Evolutionary conservation across 1,140 invertebrate species (phyloP).

Genomic region (Chironomus tepperi): DNA sequence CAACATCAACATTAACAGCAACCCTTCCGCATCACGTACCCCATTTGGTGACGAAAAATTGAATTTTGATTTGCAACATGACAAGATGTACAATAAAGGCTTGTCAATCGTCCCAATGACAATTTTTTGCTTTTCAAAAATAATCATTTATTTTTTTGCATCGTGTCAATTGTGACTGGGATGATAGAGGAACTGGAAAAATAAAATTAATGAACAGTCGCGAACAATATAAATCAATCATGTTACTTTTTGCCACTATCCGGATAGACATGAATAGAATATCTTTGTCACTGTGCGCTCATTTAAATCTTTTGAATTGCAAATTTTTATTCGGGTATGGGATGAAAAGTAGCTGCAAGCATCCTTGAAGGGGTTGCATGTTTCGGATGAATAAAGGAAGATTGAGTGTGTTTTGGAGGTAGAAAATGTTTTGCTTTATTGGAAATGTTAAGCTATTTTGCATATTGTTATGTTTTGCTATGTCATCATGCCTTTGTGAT

Average conservation of each 20-base stretch:
- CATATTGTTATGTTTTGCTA: no score
- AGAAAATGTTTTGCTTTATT: no score
- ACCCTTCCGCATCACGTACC: background rate
- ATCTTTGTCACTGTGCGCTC: background rate
- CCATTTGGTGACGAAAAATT: background rate
- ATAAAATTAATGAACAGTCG: constrained; percentile 1
- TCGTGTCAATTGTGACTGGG: no score
- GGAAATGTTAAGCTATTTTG: no score
- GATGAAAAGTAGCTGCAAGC: no score
- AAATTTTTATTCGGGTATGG: background rate
- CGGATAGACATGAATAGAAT: no score
- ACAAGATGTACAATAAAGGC: background rate
- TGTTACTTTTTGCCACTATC: no score
- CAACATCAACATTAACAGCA: background rate
- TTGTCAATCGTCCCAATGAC: background rate
- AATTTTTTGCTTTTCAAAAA: background rate
- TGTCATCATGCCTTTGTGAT: no score
- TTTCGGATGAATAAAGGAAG: no score
- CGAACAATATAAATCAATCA: constrained; percentile 9
- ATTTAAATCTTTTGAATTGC: constrained; percentile 24
- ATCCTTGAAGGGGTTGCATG: no score
- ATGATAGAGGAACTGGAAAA: background rate
- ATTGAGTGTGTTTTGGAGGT: no score
- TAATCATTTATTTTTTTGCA: no score
- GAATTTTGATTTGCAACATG: background rate